Base-by-base conservation (phyloP, 2,888 invertebrate species). In the Epinotia brunnichana region DNA sequence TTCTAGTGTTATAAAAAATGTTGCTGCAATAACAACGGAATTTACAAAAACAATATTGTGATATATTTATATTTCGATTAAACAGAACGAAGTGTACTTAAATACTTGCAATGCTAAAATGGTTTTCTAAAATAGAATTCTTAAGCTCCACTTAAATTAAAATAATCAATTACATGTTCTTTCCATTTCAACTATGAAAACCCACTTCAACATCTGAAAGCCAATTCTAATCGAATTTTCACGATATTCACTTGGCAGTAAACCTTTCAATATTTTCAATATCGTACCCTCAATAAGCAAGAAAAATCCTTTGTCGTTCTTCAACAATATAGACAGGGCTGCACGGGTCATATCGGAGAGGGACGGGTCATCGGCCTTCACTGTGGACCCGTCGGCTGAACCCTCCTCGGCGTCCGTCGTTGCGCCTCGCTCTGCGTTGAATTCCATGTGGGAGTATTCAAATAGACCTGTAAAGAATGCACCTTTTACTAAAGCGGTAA, bases 401-500 rank as follows among this genome's bases (percentile, higher is more conserved):
- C 88, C 91, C 39, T 91, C 91, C 76, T 91, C 90, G n/a, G 94
- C 83, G 63, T 91, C 91, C 53, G 82, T 94, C 24, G 94, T 94
- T 51, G 94, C 94, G 79, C 96, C 95, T 39, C 96, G 91, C 83
- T 96, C 96, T 35, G 95, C 95, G 78, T 96, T 96, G 83, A 96
- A 96, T 82, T 96, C 96, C 96, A 96, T 95, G 85, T 96, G 96
- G 21, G 96, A 96, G 83, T 96, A 96, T 77, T 96, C 95, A 84
- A 96, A 96, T 76, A 96, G 87, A 79, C 96, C 96, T 96, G 87
- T 1, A 75, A 80, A 70, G 73, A 69, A 74, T 72, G 29, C 51
- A 67, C 44, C 44, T 53, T 60, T 60, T 48, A 48, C 39, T 53
- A 39, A 60, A 9, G 35, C 7, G 35, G 35, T 29, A 5, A n/a